Evolutionary conservation across 35 echinoderm and acorn worm species (phyloP).

Genomic region (Nesometra sesokonis): DNA sequence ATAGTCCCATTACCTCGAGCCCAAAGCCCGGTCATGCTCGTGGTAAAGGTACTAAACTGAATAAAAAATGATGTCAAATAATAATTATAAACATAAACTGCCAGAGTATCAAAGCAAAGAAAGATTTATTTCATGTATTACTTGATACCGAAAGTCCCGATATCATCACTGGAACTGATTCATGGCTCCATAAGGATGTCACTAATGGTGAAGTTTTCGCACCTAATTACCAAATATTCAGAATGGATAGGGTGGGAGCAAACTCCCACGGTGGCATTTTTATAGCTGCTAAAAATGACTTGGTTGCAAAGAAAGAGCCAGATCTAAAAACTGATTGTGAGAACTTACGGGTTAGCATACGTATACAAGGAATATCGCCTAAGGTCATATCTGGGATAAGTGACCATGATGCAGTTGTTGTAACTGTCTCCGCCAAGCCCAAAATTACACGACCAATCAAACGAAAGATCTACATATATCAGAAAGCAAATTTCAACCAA

Average conservation of each 20-base stretch:
- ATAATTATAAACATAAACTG: constrained; percentile 40
- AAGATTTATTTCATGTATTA: constrained; percentile 11
- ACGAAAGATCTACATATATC: not conserved
- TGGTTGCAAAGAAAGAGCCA: not conserved
- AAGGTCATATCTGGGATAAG: not conserved
- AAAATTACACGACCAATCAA: not conserved
- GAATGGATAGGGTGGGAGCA: too few species aligned
- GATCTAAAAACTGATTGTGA: not conserved
- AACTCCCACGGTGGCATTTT: not conserved
- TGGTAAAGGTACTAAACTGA: constrained; percentile 1
- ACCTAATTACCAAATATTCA: not conserved
- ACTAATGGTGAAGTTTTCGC: constrained; percentile 40
- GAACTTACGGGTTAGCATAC: not conserved
- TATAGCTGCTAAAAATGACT: not conserved
- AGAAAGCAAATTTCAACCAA: too few species aligned
- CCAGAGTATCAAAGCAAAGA: constrained; percentile 30
- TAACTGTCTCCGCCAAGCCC: not conserved
- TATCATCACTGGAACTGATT: constrained; percentile 46
- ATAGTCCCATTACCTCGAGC: not conserved
- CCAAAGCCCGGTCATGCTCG: not conserved
- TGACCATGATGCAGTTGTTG: not conserved
- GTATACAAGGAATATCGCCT: not conserved
- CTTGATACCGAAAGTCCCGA: constrained; percentile 22
- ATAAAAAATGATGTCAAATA: constrained; percentile 7
- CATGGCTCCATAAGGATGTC: constrained; percentile 28